These are phyloP conservation scores for Barypeithes pellucidus DNA, from an alignment of 2,888 invertebrate species.

Conservation along the genomic window DNA sequence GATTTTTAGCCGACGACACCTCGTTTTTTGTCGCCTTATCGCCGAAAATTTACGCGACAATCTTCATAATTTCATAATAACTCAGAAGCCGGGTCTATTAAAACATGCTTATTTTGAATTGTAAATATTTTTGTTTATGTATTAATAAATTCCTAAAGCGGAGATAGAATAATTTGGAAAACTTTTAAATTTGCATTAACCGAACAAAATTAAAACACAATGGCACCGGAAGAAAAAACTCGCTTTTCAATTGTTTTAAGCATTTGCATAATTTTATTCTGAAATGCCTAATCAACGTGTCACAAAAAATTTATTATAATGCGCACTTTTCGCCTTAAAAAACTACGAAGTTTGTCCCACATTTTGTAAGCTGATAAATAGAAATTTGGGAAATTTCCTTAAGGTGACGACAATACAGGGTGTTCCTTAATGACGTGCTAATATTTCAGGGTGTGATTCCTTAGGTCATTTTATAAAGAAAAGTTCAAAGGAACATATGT, in stretches of 20 bases:
- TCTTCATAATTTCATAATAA: conserved; percentile 60
- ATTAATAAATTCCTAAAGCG: conserved; percentile 63
- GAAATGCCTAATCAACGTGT: conserved; percentile 35
- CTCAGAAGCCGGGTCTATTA: conserved; percentile 62
- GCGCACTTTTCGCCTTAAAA: conserved; percentile 31
- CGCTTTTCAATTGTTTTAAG: conserved; percentile 45
- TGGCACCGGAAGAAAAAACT: conserved; percentile 48
- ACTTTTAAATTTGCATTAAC: conserved; percentile 60
- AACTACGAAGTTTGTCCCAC: conserved; percentile 18
- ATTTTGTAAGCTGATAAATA: neutral
- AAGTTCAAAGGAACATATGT: too few species aligned
- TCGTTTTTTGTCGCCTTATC: conserved; percentile 55
- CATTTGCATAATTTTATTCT: conserved; percentile 53
- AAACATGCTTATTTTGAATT: conserved; percentile 67
- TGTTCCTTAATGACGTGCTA: too few species aligned
- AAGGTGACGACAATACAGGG: too few species aligned
- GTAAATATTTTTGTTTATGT: conserved; percentile 64
- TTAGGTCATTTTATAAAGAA: too few species aligned
- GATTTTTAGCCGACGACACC: conserved; percentile 64
- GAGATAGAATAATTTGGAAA: conserved; percentile 58
- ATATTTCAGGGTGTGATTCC: too few species aligned
- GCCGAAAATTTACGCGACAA: conserved; percentile 42
- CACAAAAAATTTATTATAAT: conserved; percentile 40
- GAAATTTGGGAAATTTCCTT: neutral
- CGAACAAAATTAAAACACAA: conserved; percentile 58